Conservation (phyloP, 2,797 vertebrate genomes). For the Lepus oiostolus region DNA sequence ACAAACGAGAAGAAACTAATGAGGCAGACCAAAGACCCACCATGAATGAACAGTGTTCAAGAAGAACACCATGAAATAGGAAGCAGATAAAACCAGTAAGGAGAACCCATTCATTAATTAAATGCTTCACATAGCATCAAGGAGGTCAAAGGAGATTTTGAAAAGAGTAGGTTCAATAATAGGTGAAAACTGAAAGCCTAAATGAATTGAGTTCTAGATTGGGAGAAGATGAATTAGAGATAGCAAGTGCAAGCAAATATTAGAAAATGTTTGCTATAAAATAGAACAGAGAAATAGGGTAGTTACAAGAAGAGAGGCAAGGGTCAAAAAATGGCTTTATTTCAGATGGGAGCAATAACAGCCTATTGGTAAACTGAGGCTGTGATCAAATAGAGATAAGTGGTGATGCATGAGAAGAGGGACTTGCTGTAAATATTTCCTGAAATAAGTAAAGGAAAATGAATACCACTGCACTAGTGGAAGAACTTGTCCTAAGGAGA, state of each 20-base stretch:
- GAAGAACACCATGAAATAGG: not conserved
- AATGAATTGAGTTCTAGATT: not conserved
- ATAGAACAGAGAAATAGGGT: not conserved
- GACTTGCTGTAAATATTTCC: not conserved
- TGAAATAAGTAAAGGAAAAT: not conserved
- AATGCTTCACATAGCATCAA: not conserved
- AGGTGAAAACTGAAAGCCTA: not conserved
- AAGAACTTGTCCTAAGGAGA: not conserved
- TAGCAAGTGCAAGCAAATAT: not conserved
- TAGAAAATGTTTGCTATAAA: constrained; percentile 25
- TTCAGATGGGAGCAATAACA: not conserved
- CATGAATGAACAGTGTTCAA: not conserved
- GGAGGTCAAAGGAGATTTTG: not conserved
- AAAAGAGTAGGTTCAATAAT: not conserved
- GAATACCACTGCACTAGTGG: not conserved
- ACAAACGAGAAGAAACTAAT: not conserved
- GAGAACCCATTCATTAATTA: not conserved
- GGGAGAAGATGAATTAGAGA: not conserved
- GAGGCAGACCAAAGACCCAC: not conserved
- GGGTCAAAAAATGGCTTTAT: not conserved
- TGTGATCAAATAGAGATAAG: constrained; percentile 16
- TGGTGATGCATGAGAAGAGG: not conserved
- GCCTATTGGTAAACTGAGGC: not conserved
- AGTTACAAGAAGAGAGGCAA: not conserved
- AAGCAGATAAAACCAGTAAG: not conserved